Conservation (phyloP, 1,140 invertebrate genomes). For the Campoletis sonorensis region DNA sequence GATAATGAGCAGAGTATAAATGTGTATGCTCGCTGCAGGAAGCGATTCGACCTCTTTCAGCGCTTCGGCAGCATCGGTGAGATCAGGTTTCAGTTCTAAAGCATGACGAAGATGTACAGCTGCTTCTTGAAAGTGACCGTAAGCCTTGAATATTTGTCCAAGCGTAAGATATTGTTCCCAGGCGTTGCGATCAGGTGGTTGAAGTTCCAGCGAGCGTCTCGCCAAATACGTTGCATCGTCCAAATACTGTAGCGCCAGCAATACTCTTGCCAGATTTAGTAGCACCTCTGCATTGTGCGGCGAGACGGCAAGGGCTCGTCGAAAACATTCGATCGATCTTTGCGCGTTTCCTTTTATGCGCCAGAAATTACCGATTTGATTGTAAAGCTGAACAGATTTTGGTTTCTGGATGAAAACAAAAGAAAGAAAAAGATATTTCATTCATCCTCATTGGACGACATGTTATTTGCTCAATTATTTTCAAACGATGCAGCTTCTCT, state of each 20-base stretch:
- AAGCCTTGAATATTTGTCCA: slow-evolving; percentile 90
- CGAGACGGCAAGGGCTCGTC: slow-evolving; percentile 88
- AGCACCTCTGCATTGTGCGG: slow-evolving; percentile 92
- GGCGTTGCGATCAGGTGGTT: slow-evolving; percentile 88
- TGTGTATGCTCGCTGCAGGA: slow-evolving; percentile 84
- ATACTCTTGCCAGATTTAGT: slow-evolving; percentile 88
- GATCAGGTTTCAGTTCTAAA: slow-evolving; percentile 88
- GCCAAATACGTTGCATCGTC: slow-evolving; percentile 93
- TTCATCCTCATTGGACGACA: not conserved
- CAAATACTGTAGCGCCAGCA: slow-evolving; percentile 90
- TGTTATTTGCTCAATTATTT: not conserved
- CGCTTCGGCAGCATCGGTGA: slow-evolving; percentile 85
- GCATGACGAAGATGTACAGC: slow-evolving; percentile 87
- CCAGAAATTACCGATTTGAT: slow-evolving; percentile 94
- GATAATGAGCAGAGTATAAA: slow-evolving; percentile 91
- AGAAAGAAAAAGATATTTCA: slow-evolving; percentile 41
- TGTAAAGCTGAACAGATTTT: slow-evolving; percentile 90
- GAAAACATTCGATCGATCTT: slow-evolving; percentile 91
- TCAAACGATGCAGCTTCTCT: not conserved
- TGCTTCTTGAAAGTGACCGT: slow-evolving; percentile 90
- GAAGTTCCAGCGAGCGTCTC: slow-evolving; percentile 84
- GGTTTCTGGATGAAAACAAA: slow-evolving; percentile 81
- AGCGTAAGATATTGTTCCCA: slow-evolving; percentile 95
- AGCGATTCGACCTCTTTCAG: slow-evolving; percentile 87
- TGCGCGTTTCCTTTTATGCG: slow-evolving; percentile 90